Conservation (phyloP, 1,140 invertebrate species). For the Helicorthomorpha holstii region DNA sequence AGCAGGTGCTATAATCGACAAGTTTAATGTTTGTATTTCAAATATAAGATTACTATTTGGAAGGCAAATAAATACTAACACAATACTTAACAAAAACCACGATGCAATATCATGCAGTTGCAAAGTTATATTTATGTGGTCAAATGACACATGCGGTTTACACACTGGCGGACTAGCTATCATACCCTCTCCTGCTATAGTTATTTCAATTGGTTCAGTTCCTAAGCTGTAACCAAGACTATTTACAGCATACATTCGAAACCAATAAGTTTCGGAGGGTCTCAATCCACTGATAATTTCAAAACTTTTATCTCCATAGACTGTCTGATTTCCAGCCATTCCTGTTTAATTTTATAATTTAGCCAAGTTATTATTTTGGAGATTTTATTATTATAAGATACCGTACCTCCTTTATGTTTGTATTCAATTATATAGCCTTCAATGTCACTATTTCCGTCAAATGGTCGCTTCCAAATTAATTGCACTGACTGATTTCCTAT, state of each 20-base stretch:
- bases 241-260: neutral
- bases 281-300: neutral
- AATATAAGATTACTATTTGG: neutral
- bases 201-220: neutral
- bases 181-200: neutral
- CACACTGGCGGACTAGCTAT: no score
- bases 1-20: neutral
- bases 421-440: constrained; percentile 53
- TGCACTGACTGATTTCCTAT: constrained; percentile 37
- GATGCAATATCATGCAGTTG: neutral
- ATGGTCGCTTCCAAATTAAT: constrained; percentile 52
- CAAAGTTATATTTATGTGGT: neutral
- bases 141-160: neutral
- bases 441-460: constrained; percentile 60
- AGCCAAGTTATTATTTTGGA: no score
- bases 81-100: neutral
- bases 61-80: neutral
- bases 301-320: neutral
- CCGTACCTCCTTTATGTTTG: constrained; percentile 12
- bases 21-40: neutral
- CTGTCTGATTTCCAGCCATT: no score
- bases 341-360: no score
- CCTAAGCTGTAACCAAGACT: neutral
- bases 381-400: neutral
- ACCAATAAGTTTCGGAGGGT: neutral